Percentiles rank a stretch among this genome's conserved stretches.
Conservation (phyloP, 2,797 vertebrate species). For the Propithecus deckenii region DNA sequence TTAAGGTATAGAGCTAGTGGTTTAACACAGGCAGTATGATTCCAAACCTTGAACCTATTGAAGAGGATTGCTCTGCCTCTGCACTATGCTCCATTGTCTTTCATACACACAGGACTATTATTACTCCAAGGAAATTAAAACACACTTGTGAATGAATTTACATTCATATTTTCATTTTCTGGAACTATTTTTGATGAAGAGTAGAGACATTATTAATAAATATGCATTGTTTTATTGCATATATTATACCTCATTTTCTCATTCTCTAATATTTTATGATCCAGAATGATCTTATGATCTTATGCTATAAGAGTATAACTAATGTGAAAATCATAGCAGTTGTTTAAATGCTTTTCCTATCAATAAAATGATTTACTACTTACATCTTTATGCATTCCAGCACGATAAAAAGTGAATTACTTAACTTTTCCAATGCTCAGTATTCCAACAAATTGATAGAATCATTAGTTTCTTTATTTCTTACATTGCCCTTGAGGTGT, state of each 20-base stretch:
- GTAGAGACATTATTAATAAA: not conserved
- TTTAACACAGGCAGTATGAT: not conserved
- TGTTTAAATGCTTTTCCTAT: not conserved
- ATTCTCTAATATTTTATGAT: not conserved
- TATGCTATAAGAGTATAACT: not conserved
- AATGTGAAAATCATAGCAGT: conserved; percentile 6
- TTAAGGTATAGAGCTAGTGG: not conserved
- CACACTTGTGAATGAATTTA: not conserved
- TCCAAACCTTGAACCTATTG: not conserved
- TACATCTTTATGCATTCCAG: not conserved
- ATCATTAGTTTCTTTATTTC: not conserved
- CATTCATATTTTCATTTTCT: not conserved
- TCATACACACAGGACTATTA: not conserved
- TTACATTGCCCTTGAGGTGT: not conserved
- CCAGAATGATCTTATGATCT: too few relatives aligned
- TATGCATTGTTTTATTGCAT: not conserved
- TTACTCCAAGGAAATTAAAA: not conserved
- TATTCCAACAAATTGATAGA: not conserved
- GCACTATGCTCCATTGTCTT: not conserved
- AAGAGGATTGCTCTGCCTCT: not conserved
- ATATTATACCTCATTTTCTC: not conserved
- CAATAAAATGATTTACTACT: not conserved
- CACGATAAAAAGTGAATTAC: not conserved
- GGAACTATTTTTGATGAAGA: not conserved
- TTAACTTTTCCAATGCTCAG: not conserved